Conservation (phyloP, 2,888 invertebrate species). For the Aphidius colemani region DNA sequence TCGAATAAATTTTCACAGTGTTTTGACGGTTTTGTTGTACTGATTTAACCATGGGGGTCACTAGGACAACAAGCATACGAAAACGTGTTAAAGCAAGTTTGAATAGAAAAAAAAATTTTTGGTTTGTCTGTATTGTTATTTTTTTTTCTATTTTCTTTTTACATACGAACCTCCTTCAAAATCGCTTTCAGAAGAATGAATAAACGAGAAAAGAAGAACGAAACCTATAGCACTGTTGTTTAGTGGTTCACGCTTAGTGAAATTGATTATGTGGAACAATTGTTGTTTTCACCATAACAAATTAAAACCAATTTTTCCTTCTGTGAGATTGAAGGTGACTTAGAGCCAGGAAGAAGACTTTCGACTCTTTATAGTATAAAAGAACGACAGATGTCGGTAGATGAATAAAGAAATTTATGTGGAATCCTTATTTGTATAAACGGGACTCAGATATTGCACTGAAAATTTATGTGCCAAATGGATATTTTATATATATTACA, state of each 20-base stretch:
- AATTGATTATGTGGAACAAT: slow-evolving; percentile 13
- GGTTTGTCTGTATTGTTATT: not conserved
- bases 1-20: not conserved
- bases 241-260: slow-evolving; percentile 17
- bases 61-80: slow-evolving; percentile 4
- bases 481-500: too few species aligned
- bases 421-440: too few species aligned
- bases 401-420: too few species aligned
- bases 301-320: slow-evolving; percentile 16
- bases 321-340: too few species aligned
- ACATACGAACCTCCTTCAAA: not conserved
- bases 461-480: too few species aligned
- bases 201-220: slow-evolving; percentile 9
- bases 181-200: not conserved
- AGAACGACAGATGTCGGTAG: too few species aligned
- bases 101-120: not conserved
- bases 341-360: too few species aligned
- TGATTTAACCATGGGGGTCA: slow-evolving; percentile 14
- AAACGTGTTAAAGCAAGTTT: not conserved
- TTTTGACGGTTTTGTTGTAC: slow-evolving; percentile 16
- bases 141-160: not conserved
- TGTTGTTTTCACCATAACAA: slow-evolving; percentile 35
- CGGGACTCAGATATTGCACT: too few species aligned
- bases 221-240: slow-evolving; percentile 4
- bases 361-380: too few species aligned